Evolutionary conservation across 2,113 vertebrate genomes (phyloP).

Genomic region (Corythornis cristatus): DNA sequence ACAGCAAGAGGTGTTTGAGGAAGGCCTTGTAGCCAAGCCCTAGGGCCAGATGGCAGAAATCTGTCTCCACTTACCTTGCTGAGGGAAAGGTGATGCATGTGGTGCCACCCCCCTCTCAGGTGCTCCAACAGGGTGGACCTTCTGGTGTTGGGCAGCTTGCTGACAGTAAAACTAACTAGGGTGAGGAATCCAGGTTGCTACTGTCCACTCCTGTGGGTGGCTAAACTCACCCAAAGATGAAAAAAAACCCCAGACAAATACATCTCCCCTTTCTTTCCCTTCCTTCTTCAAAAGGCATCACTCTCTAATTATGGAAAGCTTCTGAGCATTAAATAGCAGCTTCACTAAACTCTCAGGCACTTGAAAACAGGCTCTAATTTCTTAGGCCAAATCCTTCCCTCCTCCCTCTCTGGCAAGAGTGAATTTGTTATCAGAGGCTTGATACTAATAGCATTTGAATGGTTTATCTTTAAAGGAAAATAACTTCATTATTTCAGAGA

Average conservation of each 20-base stretch:
- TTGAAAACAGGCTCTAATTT: background rate
- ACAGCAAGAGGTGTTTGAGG: background rate
- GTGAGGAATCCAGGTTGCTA: background rate
- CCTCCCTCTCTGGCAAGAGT: background rate
- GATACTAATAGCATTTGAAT: background rate
- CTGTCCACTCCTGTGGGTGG: fast-evolving
- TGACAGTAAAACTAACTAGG: background rate
- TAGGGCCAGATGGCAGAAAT: background rate
- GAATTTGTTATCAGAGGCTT: background rate
- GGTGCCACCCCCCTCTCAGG: fast-evolving
- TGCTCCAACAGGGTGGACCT: background rate
- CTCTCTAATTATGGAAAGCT: background rate
- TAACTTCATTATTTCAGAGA: background rate
- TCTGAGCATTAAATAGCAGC: background rate
- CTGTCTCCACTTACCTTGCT: background rate
- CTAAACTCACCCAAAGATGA: background rate
- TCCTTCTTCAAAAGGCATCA: background rate
- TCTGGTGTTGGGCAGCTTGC: background rate
- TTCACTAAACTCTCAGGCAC: background rate
- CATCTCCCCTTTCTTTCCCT: background rate
- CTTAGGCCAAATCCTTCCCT: background rate
- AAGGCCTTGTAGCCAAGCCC: background rate
- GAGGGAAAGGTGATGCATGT: background rate
- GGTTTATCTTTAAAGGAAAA: constrained; percentile 24
- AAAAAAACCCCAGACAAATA: background rate